phyloP scores from a whole-genome alignment of 2,113 vertebrate species.

The Cebidichthys violaceus region DNA sequence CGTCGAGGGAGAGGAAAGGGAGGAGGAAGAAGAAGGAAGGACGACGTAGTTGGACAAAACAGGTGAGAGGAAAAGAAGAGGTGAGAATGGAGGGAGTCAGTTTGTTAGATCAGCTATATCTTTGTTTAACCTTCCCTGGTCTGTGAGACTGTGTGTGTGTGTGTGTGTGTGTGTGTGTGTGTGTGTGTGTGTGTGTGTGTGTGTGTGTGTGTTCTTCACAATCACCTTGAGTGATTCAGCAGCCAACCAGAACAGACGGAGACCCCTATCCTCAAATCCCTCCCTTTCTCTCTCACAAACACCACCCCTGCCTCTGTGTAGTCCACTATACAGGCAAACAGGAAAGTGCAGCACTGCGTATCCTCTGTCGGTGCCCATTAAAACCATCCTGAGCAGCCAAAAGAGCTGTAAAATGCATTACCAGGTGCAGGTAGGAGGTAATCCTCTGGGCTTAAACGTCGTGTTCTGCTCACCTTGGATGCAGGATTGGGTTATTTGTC shows the following conservation, averaged over 20 bases:
- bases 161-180: constrained; percentile 29
- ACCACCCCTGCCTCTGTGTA: not conserved
- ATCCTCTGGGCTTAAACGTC: constrained; percentile 54
- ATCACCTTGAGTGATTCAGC: constrained; percentile 81
- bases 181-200: constrained; percentile 25
- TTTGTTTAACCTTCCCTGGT: constrained; percentile 70
- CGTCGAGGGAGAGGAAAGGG: not conserved
- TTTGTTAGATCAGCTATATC: constrained; percentile 74
- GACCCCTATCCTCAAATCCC: not conserved
- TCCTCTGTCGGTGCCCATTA: constrained; percentile 50
- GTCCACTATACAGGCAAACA: constrained; percentile 44
- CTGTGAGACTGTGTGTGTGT: constrained; percentile 25
- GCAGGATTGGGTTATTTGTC: constrained; percentile 52
- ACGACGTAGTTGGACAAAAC: constrained; percentile 18
- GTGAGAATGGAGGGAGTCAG: constrained; percentile 25
- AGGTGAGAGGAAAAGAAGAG: constrained; percentile 18
- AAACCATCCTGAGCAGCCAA: constrained; percentile 17
- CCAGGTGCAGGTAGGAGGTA: constrained; percentile 30
- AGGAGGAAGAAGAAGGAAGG: constrained; percentile 10
- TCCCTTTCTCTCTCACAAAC: not conserved
- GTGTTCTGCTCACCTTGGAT: constrained; percentile 43
- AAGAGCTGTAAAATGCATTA: constrained; percentile 32
- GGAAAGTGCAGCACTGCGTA: constrained; percentile 26
- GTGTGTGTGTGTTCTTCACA: constrained; percentile 49
- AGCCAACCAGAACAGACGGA: constrained; percentile 77